phyloP scores from a whole-genome alignment of 2,113 vertebrate species.

The Stigmatopora argus region DNA sequence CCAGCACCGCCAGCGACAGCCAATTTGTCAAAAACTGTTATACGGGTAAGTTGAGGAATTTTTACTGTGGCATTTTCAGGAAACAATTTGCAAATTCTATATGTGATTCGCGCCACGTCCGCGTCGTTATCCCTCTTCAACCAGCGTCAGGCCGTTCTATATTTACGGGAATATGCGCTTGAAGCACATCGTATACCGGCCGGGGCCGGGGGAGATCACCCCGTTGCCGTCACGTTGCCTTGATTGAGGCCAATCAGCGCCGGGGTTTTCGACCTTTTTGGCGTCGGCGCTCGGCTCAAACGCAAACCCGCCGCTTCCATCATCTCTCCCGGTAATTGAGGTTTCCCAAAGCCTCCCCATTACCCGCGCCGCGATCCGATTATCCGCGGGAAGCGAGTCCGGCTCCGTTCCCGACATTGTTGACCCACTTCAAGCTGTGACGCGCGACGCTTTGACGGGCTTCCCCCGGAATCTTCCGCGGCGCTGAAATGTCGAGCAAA shows the following conservation, averaged over 20 bases:
- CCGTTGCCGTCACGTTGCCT: conserved; percentile 36
- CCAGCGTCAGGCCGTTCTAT: neutral
- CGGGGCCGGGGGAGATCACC: conserved; percentile 2
- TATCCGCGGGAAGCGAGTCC: neutral
- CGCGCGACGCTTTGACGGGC: conserved; percentile 8
- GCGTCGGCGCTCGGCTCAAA: conserved; percentile 36
- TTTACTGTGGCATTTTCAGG: too few species aligned
- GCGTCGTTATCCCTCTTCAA: too few species aligned
- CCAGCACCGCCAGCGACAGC: too few species aligned
- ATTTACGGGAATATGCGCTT: neutral
- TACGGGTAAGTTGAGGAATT: too few species aligned
- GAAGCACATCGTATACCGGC: neutral
- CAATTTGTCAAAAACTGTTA: too few species aligned
- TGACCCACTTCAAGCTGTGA: conserved; percentile 5
- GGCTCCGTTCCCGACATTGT: neutral
- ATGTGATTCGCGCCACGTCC: too few species aligned
- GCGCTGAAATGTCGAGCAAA: conserved; percentile 18
- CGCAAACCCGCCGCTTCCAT: conserved; percentile 4
- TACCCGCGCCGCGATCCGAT: conserved; percentile 9
- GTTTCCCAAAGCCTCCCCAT: conserved; percentile 38
- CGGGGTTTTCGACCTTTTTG: conserved; percentile 7
- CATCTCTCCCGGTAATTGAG: conserved; percentile 40
- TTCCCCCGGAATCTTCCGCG: neutral
- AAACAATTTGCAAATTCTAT: too few species aligned
- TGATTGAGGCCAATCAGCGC: conserved; percentile 62